Conservation (phyloP, 1,140 invertebrate genomes). For the Zaprionus davidi region DNA sequence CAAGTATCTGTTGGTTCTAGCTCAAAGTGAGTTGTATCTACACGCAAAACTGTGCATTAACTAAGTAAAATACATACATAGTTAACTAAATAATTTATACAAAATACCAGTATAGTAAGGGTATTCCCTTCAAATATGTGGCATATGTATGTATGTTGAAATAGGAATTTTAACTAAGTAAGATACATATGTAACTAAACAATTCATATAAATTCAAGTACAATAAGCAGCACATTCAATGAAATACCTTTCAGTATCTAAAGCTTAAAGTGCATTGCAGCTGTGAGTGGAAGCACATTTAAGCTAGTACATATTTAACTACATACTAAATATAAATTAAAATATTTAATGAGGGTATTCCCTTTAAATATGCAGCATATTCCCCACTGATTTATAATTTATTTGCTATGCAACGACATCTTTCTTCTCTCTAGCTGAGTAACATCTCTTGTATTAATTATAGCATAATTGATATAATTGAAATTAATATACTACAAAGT, state of each 20-base stretch:
- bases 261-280: too few species aligned
- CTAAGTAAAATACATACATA: not conserved
- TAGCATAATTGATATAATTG: conserved; percentile 6
- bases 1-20: too few species aligned
- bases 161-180: too few species aligned
- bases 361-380: not conserved
- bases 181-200: too few species aligned
- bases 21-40: too few species aligned
- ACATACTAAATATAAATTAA: too few species aligned
- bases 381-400: not conserved
- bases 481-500: not conserved
- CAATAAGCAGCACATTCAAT: too few species aligned
- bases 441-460: not conserved
- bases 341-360: not conserved
- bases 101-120: not conserved
- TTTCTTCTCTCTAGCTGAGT: not conserved
- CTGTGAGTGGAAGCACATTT: too few species aligned
- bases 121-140: not conserved
- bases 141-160: not conserved
- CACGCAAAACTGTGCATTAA: too few species aligned
- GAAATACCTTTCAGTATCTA: too few species aligned
- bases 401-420: not conserved
- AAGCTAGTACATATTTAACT: too few species aligned
- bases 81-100: not conserved
- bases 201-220: too few species aligned